phyloP scores from a whole-genome alignment of 2,113 vertebrate genomes.

The Actinemys pallida region DNA sequence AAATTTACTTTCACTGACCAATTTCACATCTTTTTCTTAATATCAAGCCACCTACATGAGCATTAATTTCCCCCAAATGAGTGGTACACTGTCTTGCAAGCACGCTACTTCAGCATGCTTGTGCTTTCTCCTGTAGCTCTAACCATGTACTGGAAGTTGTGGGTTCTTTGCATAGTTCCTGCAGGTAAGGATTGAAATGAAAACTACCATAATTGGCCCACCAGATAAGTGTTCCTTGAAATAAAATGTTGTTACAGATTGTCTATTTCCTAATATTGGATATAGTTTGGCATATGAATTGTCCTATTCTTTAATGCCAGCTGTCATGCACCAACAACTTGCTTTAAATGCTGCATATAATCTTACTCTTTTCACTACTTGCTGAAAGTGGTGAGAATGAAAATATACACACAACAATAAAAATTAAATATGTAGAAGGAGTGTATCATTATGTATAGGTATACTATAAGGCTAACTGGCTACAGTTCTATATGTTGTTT shows the following conservation, averaged over 20 bases:
- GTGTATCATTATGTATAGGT: background rate
- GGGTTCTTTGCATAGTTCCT: background rate
- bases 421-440: background rate
- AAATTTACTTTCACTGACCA: background rate
- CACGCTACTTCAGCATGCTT: background rate
- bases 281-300: background rate
- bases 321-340: background rate
- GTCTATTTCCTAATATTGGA: background rate
- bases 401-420: background rate
- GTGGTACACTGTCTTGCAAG: background rate
- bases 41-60: background rate
- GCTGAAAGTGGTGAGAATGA: background rate
- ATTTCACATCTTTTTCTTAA: background rate
- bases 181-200: background rate
- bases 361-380: background rate
- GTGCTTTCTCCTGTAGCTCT: background rate
- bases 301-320: conserved; percentile 45
- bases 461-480: background rate
- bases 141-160: background rate
- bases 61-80: background rate
- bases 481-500: background rate
- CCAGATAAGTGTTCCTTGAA: background rate
- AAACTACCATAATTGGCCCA: background rate
- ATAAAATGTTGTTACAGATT: background rate
- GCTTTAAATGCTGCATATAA: background rate